Conservation (phyloP, 2,113 vertebrate species). For the Oncorhynchus tshawytscha region DNA sequence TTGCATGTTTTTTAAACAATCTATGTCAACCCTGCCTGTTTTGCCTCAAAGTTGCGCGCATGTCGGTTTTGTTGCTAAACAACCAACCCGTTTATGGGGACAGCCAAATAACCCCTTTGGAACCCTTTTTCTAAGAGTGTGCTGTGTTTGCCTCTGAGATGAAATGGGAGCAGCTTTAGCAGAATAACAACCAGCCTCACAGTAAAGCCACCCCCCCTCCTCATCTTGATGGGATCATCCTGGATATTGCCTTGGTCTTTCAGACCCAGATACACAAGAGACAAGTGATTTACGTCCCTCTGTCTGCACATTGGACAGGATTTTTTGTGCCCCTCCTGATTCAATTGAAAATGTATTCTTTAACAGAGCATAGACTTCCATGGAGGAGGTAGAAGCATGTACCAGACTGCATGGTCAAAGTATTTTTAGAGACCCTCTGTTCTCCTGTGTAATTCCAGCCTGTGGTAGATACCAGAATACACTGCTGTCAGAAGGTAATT, state of each 20-base stretch:
- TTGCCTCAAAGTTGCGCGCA: too few relatives aligned
- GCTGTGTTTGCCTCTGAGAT: neutral
- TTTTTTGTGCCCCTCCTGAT: constrained; percentile 5
- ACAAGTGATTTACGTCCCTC: neutral
- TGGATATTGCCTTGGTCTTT: neutral
- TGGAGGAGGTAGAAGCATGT: neutral
- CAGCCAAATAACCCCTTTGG: too few relatives aligned
- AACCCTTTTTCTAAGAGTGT: too few relatives aligned
- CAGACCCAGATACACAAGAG: neutral
- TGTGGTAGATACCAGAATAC: neutral
- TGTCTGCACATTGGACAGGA: neutral
- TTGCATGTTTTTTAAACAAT: too few relatives aligned
- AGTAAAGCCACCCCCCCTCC: neutral
- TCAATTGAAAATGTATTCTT: constrained; percentile 4
- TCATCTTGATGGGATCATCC: neutral
- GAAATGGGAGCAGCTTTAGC: neutral
- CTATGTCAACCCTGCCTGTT: too few relatives aligned
- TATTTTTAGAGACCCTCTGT: constrained; percentile 12
- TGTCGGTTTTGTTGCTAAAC: too few relatives aligned
- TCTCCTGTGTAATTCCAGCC: neutral
- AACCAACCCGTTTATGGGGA: too few relatives aligned
- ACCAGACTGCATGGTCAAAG: neutral
- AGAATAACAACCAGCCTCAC: neutral
- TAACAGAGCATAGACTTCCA: neutral
- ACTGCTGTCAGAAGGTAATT: constrained; percentile 22